Evolutionary conservation across 2,113 vertebrate genomes (phyloP), one percentile per base, ranked within the genome.

Genomic region (Nipponia nippon): DNA sequence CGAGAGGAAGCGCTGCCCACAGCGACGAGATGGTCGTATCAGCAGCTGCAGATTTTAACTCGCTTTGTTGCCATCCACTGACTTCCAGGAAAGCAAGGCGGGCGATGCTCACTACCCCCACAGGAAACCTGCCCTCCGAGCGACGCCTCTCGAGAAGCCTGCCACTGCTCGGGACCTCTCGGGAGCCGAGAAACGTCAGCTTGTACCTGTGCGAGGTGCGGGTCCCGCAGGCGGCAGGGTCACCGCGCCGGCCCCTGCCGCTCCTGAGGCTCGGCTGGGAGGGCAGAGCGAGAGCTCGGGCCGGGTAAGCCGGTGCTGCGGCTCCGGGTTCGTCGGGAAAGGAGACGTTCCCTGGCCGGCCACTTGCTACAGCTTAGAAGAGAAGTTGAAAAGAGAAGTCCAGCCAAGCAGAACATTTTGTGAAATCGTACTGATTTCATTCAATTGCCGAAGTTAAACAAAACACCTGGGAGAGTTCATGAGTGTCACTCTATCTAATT

Each of bases 131-230:
- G 55, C 44, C 80, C 71, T 44, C 40, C 3, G 12, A 49, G 30
- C 4, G 1, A 29, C 3, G 2, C 30, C 44, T 29, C 70, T 40
- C 5, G 6, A 49, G 34, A 44, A 7, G n/a, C 2, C 65, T 27
- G 49, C 25, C 22, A 10, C 61, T 10, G 44, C 80, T 34, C 3
- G 1, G 34, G 56, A 78, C 21, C 71, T 44, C 42, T 26, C 2
- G 2, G 58, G 70, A 89, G 65, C 70, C 32, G 66, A n/a, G 55
- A 55, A 21, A 20, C 3, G 49, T 50, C 87, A 40, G 49, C 29
- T 7, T 1, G 26, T 18, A 30, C 78, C 73, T 3, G 38, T 13
- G 55, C 10, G 13, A 7, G 2, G 2, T 0, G 18, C 55, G 10
- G 13, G 5, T 22, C 47, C 69, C 6, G 13, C 44, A 11, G 2